Conservation (phyloP, 2,888 invertebrate species). For the Tetragonula carbonaria region DNA sequence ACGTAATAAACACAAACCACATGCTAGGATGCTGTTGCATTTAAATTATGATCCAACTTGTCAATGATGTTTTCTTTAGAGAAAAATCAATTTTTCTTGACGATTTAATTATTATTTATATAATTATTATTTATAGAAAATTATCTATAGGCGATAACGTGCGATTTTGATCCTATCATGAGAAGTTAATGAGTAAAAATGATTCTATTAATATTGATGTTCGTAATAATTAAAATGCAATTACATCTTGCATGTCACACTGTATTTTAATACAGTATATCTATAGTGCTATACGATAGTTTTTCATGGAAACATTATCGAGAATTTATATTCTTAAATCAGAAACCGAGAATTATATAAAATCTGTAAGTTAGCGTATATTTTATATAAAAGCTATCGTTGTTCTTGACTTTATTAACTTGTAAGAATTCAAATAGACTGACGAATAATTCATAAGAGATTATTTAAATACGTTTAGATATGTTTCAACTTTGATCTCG, state of each 20-base stretch:
- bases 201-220: neutral
- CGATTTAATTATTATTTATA: neutral
- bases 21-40: neutral
- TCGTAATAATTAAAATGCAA: neutral
- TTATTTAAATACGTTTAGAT: neutral
- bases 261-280: neutral
- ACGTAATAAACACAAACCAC: constrained; percentile 41
- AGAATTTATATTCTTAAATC: too few species aligned
- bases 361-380: neutral
- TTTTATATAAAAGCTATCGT: neutral
- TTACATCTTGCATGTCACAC: neutral
- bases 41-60: neutral
- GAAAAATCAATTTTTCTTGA: neutral
- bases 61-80: neutral
- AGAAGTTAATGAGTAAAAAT: neutral
- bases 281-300: too few species aligned
- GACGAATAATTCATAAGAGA: neutral
- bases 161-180: neutral
- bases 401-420: too few species aligned
- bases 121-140: neutral
- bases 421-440: neutral
- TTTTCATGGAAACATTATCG: too few species aligned
- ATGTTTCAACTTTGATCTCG: constrained; percentile 8
- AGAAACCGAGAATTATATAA: too few species aligned
- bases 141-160: neutral